Conservation (phyloP, 2,797 vertebrate genomes). For the Eulemur albifrons region DNA sequence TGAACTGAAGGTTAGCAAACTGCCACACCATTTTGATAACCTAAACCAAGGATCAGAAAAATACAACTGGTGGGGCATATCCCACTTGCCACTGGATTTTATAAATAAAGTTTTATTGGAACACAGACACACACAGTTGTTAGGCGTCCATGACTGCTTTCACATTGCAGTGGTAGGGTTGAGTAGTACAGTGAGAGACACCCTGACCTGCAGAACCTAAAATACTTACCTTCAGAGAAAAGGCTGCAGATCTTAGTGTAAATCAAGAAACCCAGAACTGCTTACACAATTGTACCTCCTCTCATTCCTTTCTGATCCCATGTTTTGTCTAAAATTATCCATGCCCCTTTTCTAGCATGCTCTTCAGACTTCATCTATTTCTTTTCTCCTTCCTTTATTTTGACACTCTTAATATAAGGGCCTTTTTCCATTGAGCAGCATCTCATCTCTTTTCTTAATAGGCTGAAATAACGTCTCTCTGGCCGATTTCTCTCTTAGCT, state of each 20-base stretch:
- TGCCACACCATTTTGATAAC: not conserved
- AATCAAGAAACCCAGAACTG: not conserved
- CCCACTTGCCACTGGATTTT: not conserved
- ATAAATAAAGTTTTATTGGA: not conserved
- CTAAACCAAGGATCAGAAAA: not conserved
- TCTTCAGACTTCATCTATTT: slow-evolving; percentile 15
- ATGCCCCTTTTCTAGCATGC: not conserved
- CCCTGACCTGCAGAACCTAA: not conserved
- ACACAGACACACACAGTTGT: not conserved
- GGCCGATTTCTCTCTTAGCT: not conserved
- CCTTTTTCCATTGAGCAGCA: not conserved
- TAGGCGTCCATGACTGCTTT: not conserved
- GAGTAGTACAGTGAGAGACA: not conserved
- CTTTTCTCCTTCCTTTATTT: not conserved
- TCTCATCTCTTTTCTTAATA: not conserved
- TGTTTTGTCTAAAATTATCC: not conserved
- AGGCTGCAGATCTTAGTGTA: not conserved
- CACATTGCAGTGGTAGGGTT: not conserved
- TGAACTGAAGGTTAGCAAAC: not conserved
- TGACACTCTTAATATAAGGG: not conserved
- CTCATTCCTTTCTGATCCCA: not conserved
- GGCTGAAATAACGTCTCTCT: not conserved
- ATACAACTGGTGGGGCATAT: not conserved
- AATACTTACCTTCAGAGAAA: not conserved
- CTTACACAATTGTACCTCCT: not conserved